Evolutionary conservation across 2,888 invertebrate genomes (phyloP), one percentile per base, ranked within the genome.

Genomic region (Dugesia japonica): DNA sequence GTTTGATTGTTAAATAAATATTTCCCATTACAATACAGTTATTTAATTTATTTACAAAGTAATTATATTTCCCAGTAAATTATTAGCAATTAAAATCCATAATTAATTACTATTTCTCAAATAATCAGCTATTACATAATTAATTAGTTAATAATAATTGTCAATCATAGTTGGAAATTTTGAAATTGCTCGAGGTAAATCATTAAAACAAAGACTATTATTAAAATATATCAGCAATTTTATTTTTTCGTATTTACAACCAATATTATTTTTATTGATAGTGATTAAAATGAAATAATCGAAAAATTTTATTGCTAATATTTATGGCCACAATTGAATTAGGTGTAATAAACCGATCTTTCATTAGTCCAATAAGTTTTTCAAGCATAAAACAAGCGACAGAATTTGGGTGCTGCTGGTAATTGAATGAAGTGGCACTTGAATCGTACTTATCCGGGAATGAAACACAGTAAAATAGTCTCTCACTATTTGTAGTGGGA

Each of bases 311-410:
- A 56, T 56, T 56, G 56, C 56, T 13, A 56, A 56, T 56, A 56
- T 56, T 56, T 56, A 56, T 56, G 56, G n/a, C 56, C 17, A n/a
- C 4, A 23, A 56, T 56, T 56, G n/a, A 56, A 56, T 56, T 56
- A 56, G 4, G n/a, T 56, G 56, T n/a, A 56, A 56, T 56, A 56
- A 56, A 56, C 56, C 56, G 4, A 56, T 56, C 17, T 56, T n/a
- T 56, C 56, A 56, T 56, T 56, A 56, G 56, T 56, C 56, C 56
- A 56, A 56, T 56, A 56, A 56, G 56, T 56, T 56, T 56, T 56
- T 56, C 56, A 56, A 56, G 9, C 56, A 56, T 56, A 56, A 56
- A 56, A 56, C 56, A 56, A 56, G 56, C 56, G 56, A 56, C 56
- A 56, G 56, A 56, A 56, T 23, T n/a, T 4, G 17, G 56, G 17